These are phyloP conservation scores for Pithys albifrons DNA, from an alignment of 2,113 vertebrate species.

Conservation along the genomic window DNA sequence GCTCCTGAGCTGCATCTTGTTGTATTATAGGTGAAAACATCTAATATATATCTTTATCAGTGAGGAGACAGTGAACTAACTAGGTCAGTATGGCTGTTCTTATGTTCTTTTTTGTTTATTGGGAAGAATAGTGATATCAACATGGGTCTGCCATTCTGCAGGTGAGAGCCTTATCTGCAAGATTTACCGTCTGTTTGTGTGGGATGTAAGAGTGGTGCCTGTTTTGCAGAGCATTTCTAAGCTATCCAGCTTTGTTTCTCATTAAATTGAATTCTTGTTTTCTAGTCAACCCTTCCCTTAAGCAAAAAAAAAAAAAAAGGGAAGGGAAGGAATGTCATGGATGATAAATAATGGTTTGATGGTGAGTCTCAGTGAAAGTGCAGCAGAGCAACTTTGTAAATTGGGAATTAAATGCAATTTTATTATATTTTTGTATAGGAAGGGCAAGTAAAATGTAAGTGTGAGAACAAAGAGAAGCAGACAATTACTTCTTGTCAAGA, in stretches of 20 bases:
- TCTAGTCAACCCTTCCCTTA: neutral
- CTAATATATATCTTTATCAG: neutral
- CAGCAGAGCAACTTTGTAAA: neutral
- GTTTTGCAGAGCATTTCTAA: neutral
- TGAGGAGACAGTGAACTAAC: neutral
- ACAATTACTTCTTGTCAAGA: neutral
- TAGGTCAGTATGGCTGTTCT: neutral
- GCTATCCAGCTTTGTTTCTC: neutral
- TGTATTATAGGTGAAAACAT: neutral
- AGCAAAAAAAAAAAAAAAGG: neutral
- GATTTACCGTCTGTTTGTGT: neutral
- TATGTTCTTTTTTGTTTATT: neutral
- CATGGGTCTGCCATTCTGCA: accelerated
- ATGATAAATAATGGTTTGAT: neutral
- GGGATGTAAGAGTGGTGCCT: neutral
- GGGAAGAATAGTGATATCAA: neutral
- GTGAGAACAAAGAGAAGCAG: neutral
- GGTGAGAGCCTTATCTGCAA: neutral
- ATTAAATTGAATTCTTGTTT: neutral
- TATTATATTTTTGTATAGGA: neutral
- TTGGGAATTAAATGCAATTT: neutral
- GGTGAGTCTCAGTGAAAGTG: neutral
- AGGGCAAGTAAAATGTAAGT: neutral
- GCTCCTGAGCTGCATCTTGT: neutral
- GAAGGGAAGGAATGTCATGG: neutral